phyloP scores from a whole-genome alignment of 2,797 vertebrate genomes.

The Lacerta bilineata region DNA sequence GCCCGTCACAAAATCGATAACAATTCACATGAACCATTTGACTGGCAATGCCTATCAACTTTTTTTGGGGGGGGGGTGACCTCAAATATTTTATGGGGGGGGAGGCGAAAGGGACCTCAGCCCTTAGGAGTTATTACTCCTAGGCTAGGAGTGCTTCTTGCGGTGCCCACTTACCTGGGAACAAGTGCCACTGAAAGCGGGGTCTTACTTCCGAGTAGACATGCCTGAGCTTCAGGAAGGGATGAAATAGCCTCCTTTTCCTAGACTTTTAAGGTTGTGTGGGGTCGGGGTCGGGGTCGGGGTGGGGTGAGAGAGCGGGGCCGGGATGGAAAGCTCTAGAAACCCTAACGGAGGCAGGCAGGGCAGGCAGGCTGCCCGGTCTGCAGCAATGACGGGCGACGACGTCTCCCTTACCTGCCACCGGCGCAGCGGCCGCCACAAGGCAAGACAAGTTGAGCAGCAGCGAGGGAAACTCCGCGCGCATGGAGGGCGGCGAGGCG shows the following conservation, averaged over 20 bases:
- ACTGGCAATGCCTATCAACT: too few species aligned
- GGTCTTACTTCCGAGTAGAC: background rate
- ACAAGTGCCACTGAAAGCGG: too few species aligned
- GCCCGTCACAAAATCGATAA: too few species aligned
- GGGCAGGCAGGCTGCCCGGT: background rate
- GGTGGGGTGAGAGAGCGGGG: too few species aligned
- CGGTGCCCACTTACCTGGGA: background rate
- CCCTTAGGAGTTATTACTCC: too few species aligned
- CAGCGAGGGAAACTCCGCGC: slow-evolving; percentile 52
- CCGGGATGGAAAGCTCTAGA: background rate
- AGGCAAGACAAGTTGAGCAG: slow-evolving; percentile 50
- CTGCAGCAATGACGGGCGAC: background rate
- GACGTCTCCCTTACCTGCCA: slow-evolving; percentile 51
- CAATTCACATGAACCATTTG: too few species aligned
- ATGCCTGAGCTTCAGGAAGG: background rate
- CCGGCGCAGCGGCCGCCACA: slow-evolving; percentile 53
- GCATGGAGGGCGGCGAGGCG: slow-evolving; percentile 24
- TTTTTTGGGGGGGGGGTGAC: too few species aligned
- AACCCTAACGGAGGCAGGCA: background rate
- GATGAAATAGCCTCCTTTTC: background rate
- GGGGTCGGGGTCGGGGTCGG: too few species aligned
- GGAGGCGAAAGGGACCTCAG: too few species aligned
- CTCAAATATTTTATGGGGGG: too few species aligned
- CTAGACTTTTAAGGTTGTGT: background rate
- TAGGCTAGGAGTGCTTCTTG: too few species aligned